phyloP scores from a whole-genome alignment of 2,888 invertebrate genomes.

The Drosophila borborema region DNA sequence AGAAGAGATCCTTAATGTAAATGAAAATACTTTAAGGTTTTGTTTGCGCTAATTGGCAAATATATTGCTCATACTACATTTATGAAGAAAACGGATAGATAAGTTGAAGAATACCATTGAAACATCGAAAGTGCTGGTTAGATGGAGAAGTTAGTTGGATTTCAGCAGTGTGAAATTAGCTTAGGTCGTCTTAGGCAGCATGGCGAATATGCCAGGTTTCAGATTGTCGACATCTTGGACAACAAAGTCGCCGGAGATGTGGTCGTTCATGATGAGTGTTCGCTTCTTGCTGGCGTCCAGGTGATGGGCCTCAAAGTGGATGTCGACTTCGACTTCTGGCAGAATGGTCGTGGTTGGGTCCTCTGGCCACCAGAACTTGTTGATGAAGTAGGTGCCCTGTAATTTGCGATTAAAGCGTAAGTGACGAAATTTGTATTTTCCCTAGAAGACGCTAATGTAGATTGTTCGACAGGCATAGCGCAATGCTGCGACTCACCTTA shows the following conservation, averaged over 20 bases:
- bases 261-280: slow-evolving; percentile 75
- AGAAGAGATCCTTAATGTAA: background rate
- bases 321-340: slow-evolving; percentile 79
- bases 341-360: slow-evolving; percentile 76
- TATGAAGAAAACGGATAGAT: slow-evolving; percentile 21
- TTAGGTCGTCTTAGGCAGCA: slow-evolving; percentile 71
- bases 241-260: slow-evolving; percentile 71
- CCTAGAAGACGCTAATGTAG: slow-evolving; percentile 46
- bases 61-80: slow-evolving; percentile 55
- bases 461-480: background rate
- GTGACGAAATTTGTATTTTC: slow-evolving; percentile 49
- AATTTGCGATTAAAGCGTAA: slow-evolving; percentile 67
- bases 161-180: background rate
- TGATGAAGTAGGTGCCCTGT: slow-evolving; percentile 81
- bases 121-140: slow-evolving; percentile 36
- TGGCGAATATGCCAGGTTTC: slow-evolving; percentile 74
- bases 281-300: slow-evolving; percentile 76
- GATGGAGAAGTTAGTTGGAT: background rate
- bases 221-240: slow-evolving; percentile 76
- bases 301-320: slow-evolving; percentile 62
- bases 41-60: slow-evolving; percentile 48
- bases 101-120: slow-evolving; percentile 64
- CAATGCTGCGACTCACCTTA: slow-evolving; percentile 64
- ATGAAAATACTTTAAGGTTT: slow-evolving; percentile 3
- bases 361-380: slow-evolving; percentile 83